These are phyloP conservation scores for Drosophila vallismaia DNA, from an alignment of 2,888 invertebrate species.

Conservation along the genomic window DNA sequence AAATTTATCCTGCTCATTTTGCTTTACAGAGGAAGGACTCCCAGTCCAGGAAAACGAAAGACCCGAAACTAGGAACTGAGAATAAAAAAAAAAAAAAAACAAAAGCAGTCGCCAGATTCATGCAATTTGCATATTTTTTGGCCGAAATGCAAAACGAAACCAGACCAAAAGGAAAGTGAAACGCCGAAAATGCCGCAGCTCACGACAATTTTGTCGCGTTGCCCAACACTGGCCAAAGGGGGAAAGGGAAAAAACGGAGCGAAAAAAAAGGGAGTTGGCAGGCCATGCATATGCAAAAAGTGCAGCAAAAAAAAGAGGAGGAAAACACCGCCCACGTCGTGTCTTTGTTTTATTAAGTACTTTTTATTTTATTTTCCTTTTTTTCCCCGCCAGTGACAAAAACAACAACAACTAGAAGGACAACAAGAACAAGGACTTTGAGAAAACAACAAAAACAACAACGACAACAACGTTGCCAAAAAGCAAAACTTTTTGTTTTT, in stretches of 20 bases:
- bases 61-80: slow-evolving; percentile 41
- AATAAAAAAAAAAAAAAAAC: slow-evolving; percentile 31
- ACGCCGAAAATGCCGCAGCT: neutral
- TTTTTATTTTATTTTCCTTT: slow-evolving; percentile 53
- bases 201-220: slow-evolving; percentile 55
- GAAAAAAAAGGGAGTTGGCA: neutral
- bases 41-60: slow-evolving; percentile 4
- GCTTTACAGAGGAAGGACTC: neutral
- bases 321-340: slow-evolving; percentile 51
- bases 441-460: neutral
- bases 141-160: slow-evolving; percentile 35
- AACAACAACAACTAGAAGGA: slow-evolving; percentile 3
- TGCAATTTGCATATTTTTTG: slow-evolving; percentile 75
- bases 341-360: slow-evolving; percentile 78
- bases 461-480: slow-evolving; percentile 49
- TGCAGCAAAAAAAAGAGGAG: neutral
- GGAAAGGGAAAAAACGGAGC: neutral
- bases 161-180: slow-evolving; percentile 23
- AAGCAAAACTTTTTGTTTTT: slow-evolving; percentile 63
- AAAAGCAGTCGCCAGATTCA: slow-evolving; percentile 56
- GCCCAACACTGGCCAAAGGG: slow-evolving; percentile 57
- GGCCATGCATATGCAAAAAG: slow-evolving; percentile 57
- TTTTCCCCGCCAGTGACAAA: slow-evolving; percentile 9
- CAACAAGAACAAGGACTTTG: neutral
- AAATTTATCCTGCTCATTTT: neutral